phyloP scores from a whole-genome alignment of 2,113 vertebrate species.

The Hypocryptadius cinnamomeus region DNA sequence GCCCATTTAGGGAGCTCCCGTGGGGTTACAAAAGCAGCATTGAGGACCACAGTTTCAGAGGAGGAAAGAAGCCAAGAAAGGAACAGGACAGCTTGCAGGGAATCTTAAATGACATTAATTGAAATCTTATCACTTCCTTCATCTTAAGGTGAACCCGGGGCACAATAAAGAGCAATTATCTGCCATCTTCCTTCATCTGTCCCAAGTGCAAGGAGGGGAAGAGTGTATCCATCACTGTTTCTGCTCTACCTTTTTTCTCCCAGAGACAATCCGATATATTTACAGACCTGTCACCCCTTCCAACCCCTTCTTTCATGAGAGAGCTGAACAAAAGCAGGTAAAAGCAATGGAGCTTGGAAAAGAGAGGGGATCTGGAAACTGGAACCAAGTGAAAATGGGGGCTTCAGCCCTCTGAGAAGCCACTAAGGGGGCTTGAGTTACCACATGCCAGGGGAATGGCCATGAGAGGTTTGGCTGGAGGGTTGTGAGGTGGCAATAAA shows the following conservation, averaged over 20 bases:
- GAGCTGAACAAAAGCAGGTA: constrained; percentile 27
- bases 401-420: background rate
- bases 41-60: background rate
- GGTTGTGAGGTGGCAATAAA: background rate
- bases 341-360: background rate
- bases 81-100: constrained; percentile 29
- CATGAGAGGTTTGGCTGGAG: rapidly evolving
- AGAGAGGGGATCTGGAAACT: background rate
- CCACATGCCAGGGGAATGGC: background rate
- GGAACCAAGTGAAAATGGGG: background rate
- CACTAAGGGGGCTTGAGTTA: background rate
- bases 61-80: constrained; percentile 16
- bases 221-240: constrained; percentile 26
- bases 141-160: constrained; percentile 15
- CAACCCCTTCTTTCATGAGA: background rate
- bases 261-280: constrained; percentile 19
- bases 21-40: constrained; percentile 43
- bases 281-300: constrained; percentile 26
- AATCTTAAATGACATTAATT: constrained; percentile 54
- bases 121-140: constrained; percentile 44
- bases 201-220: constrained; percentile 17
- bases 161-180: constrained; percentile 35
- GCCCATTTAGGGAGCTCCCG: constrained; percentile 6
- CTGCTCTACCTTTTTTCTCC: background rate
- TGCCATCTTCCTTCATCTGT: constrained; percentile 15